phyloP scores from a whole-genome alignment of 2,797 vertebrate genomes.

The Lutjanus campechanus region DNA sequence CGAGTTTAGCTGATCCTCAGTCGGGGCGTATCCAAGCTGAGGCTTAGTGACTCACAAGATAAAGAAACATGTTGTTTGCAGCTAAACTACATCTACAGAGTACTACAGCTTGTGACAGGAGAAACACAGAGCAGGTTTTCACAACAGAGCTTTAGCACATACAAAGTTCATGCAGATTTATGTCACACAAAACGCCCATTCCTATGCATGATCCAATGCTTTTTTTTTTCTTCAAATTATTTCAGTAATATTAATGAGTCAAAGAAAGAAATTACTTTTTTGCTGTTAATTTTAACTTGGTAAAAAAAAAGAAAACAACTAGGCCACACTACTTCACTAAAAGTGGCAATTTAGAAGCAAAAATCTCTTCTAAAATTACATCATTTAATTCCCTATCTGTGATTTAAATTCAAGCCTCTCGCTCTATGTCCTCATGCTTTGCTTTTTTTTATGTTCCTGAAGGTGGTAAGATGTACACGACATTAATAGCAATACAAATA shows the following conservation, averaged over 20 bases:
- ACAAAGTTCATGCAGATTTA: conserved; percentile 83
- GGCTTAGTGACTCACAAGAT: conserved; percentile 20
- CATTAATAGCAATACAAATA: conserved; percentile 81
- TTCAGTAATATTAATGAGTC: conserved; percentile 36
- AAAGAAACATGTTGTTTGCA: conserved; percentile 51
- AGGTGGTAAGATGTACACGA: conserved; percentile 76
- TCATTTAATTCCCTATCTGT: conserved; percentile 18
- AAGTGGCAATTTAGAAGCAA: conserved; percentile 49
- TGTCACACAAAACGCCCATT: conserved; percentile 66
- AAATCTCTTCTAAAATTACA: conserved; percentile 27
- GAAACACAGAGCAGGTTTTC: conserved; percentile 66
- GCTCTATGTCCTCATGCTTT: conserved; percentile 68
- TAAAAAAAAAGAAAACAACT: conserved; percentile 35
- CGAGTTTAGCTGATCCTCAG: conserved; percentile 21
- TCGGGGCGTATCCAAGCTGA: conserved; percentile 31
- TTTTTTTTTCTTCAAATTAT: conserved; percentile 37
- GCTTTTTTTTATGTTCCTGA: conserved; percentile 62
- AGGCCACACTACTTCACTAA: conserved; percentile 42
- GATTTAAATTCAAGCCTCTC: conserved; percentile 48
- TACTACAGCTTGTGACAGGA: conserved; percentile 63
- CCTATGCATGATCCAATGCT: conserved; percentile 38
- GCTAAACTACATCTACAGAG: conserved; percentile 53
- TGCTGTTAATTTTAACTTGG: conserved; percentile 39
- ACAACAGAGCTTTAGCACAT: conserved; percentile 73
- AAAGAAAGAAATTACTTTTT: conserved; percentile 45